Evolutionary conservation across 2,888 invertebrate species (phyloP), one percentile per base, ranked within the genome.

Genomic region (Cantharis rustica): DNA sequence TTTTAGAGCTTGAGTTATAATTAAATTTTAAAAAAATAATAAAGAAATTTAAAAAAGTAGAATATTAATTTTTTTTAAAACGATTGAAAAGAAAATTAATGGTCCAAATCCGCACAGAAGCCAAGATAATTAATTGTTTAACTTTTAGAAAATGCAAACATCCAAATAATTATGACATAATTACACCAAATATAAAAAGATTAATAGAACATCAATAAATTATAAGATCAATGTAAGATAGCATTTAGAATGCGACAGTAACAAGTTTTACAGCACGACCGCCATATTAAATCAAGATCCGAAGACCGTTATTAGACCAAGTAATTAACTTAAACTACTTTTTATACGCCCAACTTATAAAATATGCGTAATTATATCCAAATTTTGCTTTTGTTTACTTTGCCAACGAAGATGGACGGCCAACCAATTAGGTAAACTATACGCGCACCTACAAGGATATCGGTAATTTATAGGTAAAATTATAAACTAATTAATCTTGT

Each of bases 211-310:
- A 81, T 81, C 76, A 81, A 82, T 81, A 81, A 82, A 81, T 81
- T 78, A 80, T 78, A 77, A 80, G 80, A 80, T 81, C 76, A 79
- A 78, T 78, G 66, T 74, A 79, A 79, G 82, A 82, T 82, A 82
- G 80, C 75, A 78, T 73, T 76, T 72, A 81, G 80, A 80, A 81
- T 82, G 81, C 81, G 81, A 81, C 81, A 82, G 81, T 80, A 80
- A 82, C 81, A 81, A 79, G 82, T 81, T 82, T 79, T 81, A 81
- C 80, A 77, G 73, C 75, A 79, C 79, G 75, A 72, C 81, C 79
- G 78, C 81, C 81, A 80, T 80, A 81, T 81, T 81, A 82, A 81
- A 81, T 82, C 81, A 82, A 81, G 82, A 82, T 82, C 81, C 79
- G 76, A 76, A 76, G 80, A 78, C 79, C 80, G 82, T 82, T 82